phyloP scores from a whole-genome alignment of 1,140 invertebrate species.

The Triops cancriformis region DNA sequence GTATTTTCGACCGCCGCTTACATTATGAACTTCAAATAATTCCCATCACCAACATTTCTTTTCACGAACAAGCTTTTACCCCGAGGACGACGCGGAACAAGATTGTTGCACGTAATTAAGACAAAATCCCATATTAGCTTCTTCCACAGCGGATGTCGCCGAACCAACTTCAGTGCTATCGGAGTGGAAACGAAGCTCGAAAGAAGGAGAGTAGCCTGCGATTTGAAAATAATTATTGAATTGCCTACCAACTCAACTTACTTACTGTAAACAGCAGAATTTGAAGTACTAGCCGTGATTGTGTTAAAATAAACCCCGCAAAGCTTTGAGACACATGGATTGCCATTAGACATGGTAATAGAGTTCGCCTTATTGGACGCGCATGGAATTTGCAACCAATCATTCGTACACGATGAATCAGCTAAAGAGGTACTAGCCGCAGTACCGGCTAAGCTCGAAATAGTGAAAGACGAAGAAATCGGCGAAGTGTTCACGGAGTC shows the following conservation, averaged over 20 bases:
- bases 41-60: too few relatives aligned
- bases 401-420: conserved; percentile 51
- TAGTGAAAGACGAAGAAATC: not conserved
- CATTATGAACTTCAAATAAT: too few relatives aligned
- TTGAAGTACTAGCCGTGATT: conserved; percentile 48
- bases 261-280: conserved; percentile 56
- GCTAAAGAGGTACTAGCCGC: conserved; percentile 39
- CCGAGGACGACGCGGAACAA: conserved; percentile 45
- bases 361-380: conserved; percentile 53
- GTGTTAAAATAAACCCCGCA: conserved; percentile 61
- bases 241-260: conserved; percentile 28
- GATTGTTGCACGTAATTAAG: conserved; percentile 74
- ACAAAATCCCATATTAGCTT: conserved; percentile 59
- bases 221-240: not conserved
- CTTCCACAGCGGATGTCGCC: conserved; percentile 44
- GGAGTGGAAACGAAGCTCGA: conserved; percentile 64
- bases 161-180: conserved; percentile 59
- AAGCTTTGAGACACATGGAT: conserved; percentile 52
- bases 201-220: conserved; percentile 65
- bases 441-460: not conserved
- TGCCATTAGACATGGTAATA: conserved; percentile 37
- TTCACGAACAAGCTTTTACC: not conserved
- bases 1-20: too few relatives aligned
- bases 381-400: conserved; percentile 72
- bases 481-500: not conserved